Conservation (phyloP, 2,888 invertebrate genomes). For the Macrophya alboannulata region DNA sequence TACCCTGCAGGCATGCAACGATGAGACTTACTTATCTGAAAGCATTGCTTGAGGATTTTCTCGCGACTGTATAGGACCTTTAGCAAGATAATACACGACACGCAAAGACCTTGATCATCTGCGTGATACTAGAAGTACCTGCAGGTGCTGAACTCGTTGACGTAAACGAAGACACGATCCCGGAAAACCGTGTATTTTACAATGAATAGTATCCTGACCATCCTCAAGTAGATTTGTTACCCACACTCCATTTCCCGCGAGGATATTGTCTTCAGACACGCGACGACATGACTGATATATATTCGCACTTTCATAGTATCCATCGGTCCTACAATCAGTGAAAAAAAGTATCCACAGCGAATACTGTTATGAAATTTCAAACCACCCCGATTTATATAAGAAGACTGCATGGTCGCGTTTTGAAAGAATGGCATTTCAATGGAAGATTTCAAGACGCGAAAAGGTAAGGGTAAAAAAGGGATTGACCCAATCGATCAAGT, state of each 20-base stretch:
- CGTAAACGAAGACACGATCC: conserved; percentile 42
- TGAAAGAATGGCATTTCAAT: background rate
- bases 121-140: conserved; percentile 41
- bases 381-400: background rate
- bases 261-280: background rate
- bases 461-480: background rate
- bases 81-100: background rate
- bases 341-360: background rate
- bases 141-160: conserved; percentile 50
- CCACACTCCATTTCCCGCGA: background rate
- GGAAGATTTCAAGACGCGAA: background rate
- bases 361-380: background rate
- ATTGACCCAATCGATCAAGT: background rate
- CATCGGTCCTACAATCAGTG: background rate
- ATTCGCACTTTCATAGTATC: background rate
- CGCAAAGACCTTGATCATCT: background rate
- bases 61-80: no score
- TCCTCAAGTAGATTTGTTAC: background rate
- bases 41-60: no score
- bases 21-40: no score
- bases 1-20: no score
- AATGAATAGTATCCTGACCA: background rate
- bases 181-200: background rate
- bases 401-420: background rate
- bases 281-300: background rate